A percentile compares a stretch with the other conserved stretches of the same genome.
These are phyloP conservation scores for Arctia plantaginis DNA, from an alignment of 2,888 invertebrate species.

Conservation along the genomic window DNA sequence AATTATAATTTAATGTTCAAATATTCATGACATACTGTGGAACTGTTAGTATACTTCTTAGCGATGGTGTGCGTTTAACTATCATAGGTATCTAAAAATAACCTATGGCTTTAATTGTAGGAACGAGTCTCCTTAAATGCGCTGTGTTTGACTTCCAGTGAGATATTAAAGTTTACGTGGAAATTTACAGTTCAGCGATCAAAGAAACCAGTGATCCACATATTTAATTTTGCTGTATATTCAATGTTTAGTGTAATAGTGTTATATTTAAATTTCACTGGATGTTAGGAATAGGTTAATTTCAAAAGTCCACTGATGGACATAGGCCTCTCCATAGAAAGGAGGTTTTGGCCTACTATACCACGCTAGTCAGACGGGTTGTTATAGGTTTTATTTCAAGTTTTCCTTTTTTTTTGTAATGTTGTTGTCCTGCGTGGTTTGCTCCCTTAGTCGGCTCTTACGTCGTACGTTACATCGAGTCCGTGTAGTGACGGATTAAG, in stretches of 20 bases:
- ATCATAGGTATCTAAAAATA: conserved; percentile 7
- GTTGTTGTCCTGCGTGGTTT: too few species aligned
- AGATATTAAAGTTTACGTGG: background rate
- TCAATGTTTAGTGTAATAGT: background rate
- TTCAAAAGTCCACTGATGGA: too few species aligned
- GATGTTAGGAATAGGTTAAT: background rate
- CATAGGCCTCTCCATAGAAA: too few species aligned
- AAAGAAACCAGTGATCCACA: background rate
- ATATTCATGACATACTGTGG: background rate
- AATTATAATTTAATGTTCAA: conserved; percentile 4
- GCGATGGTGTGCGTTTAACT: background rate
- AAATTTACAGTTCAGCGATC: background rate
- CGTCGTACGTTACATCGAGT: too few species aligned
- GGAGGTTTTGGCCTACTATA: too few species aligned
- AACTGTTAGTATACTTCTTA: background rate
- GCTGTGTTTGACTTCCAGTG: background rate
- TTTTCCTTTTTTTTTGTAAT: too few species aligned
- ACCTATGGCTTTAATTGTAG: conserved; percentile 7
- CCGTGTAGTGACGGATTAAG: too few species aligned
- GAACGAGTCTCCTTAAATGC: background rate
- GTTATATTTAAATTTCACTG: background rate
- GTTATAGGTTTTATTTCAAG: too few species aligned
- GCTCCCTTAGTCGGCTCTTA: too few species aligned
- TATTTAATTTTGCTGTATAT: background rate
- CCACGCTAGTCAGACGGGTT: too few species aligned